phyloP scores from a whole-genome alignment of 2,888 invertebrate genomes.

The Andrena praecox region DNA sequence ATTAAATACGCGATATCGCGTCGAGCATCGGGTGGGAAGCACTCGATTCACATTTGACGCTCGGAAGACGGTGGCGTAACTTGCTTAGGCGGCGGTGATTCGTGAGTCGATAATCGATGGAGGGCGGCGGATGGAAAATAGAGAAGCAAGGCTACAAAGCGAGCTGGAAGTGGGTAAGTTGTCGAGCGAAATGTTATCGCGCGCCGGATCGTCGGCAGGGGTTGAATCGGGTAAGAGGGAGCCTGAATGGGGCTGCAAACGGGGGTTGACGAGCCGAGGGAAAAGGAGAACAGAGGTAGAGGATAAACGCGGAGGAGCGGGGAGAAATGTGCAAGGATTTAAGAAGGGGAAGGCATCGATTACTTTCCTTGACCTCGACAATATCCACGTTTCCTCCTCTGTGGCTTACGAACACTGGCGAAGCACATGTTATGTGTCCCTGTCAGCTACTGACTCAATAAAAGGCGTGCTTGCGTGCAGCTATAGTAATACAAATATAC shows the following conservation, averaged over 20 bases:
- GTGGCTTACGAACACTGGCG: conserved; percentile 19
- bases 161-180: conserved; percentile 81
- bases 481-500: not conserved
- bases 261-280: conserved; percentile 70
- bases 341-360: conserved; percentile 80
- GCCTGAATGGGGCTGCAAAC: conserved; percentile 81
- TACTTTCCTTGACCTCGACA: conserved; percentile 83
- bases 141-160: conserved; percentile 75
- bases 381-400: conserved; percentile 54
- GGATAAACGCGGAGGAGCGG: conserved; percentile 65
- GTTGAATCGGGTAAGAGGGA: conserved; percentile 78
- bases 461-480: not conserved
- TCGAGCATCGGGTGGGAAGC: conserved; percentile 35
- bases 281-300: conserved; percentile 67
- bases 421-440: conserved; percentile 30
- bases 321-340: conserved; percentile 74
- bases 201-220: conserved; percentile 80
- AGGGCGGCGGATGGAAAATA: conserved; percentile 65
- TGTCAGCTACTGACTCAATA: conserved; percentile 6
- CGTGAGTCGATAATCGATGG: conserved; percentile 72
- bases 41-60: conserved; percentile 62
- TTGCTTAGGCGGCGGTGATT: conserved; percentile 63
- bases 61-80: conserved; percentile 58
- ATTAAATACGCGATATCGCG: conserved; percentile 44
- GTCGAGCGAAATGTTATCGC: conserved; percentile 84